A percentile compares a stretch with the other conserved stretches of the same genome.
Conservation (phyloP, 2,113 vertebrate genomes). For the Chauna torquata region DNA sequence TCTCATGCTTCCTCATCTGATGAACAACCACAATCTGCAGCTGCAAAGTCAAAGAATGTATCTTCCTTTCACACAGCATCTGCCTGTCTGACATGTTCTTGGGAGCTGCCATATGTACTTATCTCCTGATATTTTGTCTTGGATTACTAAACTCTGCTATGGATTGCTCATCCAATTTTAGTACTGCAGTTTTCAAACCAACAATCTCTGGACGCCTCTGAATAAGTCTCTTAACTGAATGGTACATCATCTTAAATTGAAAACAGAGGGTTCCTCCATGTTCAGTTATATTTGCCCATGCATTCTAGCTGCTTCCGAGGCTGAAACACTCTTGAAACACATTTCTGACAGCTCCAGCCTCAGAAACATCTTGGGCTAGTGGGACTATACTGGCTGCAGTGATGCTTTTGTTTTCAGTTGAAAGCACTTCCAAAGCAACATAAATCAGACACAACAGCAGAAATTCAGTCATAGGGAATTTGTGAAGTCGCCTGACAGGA, state of each 20-base stretch:
- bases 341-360: not conserved
- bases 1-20: not conserved
- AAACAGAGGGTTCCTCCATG: not conserved
- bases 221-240: not conserved
- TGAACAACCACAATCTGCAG: not conserved
- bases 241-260: not conserved
- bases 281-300: not conserved
- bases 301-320: not conserved
- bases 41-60: slow-evolving; percentile 10
- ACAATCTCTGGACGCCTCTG: not conserved
- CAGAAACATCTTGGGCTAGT: not conserved
- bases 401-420: not conserved
- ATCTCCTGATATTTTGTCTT: not conserved
- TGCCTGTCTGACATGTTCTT: not conserved
- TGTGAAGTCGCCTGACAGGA: not conserved
- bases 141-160: not conserved
- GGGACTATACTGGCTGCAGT: not conserved
- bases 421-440: not conserved
- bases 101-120: slow-evolving; percentile 6
- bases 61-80: slow-evolving; percentile 8
- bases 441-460: not conserved
- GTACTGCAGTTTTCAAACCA: not conserved
- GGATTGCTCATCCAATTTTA: not conserved
- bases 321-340: not conserved
- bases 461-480: not conserved